Percentiles rank a stretch among this genome's conserved stretches.
These are phyloP conservation scores for Habroteleia sp. DNA, from an alignment of 2,888 invertebrate species.

Conservation along the genomic window DNA sequence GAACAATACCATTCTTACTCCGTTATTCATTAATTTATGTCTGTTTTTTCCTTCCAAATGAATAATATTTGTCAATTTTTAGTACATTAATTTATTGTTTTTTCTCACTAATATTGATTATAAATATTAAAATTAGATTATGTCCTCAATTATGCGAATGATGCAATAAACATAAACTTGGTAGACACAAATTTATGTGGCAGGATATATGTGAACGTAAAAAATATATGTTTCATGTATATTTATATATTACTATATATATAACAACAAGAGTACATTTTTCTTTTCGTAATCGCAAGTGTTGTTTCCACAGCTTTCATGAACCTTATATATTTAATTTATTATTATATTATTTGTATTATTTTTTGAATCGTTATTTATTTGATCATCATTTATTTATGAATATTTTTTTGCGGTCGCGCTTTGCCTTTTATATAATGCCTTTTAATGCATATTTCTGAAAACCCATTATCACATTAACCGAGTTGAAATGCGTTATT, in stretches of 20 bases:
- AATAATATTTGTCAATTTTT: constrained; percentile 18
- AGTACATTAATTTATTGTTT: too few species aligned
- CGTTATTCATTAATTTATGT: constrained; percentile 16
- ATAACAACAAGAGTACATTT: background rate
- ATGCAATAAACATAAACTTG: constrained; percentile 1
- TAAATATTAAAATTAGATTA: constrained; percentile 5
- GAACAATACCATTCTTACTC: constrained; percentile 1
- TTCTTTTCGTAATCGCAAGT: background rate
- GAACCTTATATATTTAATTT: background rate
- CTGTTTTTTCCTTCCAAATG: constrained; percentile 24
- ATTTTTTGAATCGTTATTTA: too few species aligned
- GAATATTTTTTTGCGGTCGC: background rate
- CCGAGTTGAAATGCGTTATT: constrained; percentile 13
- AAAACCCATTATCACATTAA: constrained; percentile 19
- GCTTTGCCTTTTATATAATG: constrained; percentile 1
- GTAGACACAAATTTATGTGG: constrained; percentile 16
- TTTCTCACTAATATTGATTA: constrained; percentile 33
- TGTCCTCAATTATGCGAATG: constrained; percentile 2
- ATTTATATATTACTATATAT: too few species aligned
- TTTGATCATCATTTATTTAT: background rate
- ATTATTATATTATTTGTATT: too few species aligned
- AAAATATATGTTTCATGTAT: too few species aligned
- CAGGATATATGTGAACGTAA: constrained; percentile 17
- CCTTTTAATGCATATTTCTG: constrained; percentile 5
- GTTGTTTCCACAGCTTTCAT: too few species aligned